Conservation (phyloP, 2,797 vertebrate species). For the Mus minutoides region DNA sequence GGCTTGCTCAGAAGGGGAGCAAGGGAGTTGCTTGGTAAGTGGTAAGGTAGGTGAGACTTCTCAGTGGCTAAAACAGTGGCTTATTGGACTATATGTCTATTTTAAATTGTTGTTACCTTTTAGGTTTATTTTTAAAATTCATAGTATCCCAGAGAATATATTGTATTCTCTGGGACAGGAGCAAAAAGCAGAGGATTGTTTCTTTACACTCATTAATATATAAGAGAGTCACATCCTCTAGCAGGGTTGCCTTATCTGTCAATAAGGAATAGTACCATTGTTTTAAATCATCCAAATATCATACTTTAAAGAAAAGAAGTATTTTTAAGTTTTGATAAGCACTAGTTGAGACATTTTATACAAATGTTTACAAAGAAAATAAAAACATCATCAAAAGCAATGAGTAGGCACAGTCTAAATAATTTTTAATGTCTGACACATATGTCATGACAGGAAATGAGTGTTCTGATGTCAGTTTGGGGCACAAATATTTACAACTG, state of each 20-base stretch:
- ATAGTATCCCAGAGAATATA: background rate
- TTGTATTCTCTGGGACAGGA: background rate
- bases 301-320: background rate
- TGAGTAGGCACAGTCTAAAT: conserved; percentile 19
- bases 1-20: background rate
- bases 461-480: conserved; percentile 45
- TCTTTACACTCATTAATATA: background rate
- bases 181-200: background rate
- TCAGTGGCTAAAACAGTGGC: background rate
- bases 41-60: background rate
- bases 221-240: background rate
- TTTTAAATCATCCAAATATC: background rate
- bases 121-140: background rate
- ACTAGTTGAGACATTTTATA: conserved; percentile 7
- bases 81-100: background rate
- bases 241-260: background rate
- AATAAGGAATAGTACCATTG: background rate
- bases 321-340: conserved; percentile 8
- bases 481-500: conserved; percentile 22
- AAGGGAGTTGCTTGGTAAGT: background rate
- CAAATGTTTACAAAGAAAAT: conserved; percentile 52
- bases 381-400: conserved; percentile 51
- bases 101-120: background rate
- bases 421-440: conserved; percentile 47
- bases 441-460: conserved; percentile 24